Conservation (phyloP, 2,797 vertebrate genomes). For the Pipistrellus nathusii region DNA sequence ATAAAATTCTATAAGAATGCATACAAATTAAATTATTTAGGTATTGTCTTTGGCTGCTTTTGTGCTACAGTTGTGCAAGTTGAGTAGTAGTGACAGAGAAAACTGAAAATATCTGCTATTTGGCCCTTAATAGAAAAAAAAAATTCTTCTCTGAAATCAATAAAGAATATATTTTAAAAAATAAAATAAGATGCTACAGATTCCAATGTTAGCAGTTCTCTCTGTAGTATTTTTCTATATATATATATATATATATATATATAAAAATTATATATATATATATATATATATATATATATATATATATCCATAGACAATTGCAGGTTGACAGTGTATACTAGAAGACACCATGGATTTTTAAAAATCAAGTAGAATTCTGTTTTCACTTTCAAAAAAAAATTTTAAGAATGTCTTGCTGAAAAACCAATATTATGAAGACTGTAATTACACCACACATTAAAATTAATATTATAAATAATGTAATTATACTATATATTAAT, state of each 20-base stretch:
- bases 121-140: neutral
- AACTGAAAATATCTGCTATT: neutral
- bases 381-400: slow-evolving; percentile 57
- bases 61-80: neutral
- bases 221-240: slow-evolving; percentile 45
- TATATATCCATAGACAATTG: slow-evolving; percentile 16
- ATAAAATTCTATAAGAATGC: neutral
- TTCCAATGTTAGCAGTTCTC: slow-evolving; percentile 39
- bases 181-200: neutral
- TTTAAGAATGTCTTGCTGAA: slow-evolving; percentile 45
- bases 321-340: slow-evolving; percentile 47
- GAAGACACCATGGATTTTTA: slow-evolving; percentile 47
- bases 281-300: slow-evolving; percentile 33
- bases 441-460: slow-evolving; percentile 60
- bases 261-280: slow-evolving; percentile 18
- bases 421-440: slow-evolving; percentile 53
- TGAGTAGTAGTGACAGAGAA: neutral
- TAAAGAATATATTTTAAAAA: no score
- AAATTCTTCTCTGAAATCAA: no score
- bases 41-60: neutral
- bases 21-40: neutral
- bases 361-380: slow-evolving; percentile 63
- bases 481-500: slow-evolving; percentile 68
- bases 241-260: neutral
- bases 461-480: slow-evolving; percentile 54